These are phyloP conservation scores for Dicyrtoma fusca DNA, from an alignment of 2,888 invertebrate genomes.

Conservation along the genomic window DNA sequence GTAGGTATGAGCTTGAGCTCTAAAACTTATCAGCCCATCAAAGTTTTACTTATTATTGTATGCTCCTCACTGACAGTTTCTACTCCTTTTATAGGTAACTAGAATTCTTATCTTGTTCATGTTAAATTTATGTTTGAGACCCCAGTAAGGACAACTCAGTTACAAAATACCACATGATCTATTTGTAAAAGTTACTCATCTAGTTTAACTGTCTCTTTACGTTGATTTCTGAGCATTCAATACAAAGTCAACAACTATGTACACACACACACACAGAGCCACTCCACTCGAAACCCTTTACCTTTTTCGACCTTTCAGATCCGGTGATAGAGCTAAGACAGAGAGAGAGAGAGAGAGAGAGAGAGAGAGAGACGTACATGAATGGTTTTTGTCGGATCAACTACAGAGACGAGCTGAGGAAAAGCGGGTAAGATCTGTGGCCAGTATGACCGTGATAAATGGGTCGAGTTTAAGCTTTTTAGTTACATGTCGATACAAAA, in stretches of 20 bases:
- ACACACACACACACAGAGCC: too few relatives aligned
- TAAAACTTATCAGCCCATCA: neutral
- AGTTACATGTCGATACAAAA: too few relatives aligned
- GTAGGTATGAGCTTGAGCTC: too few relatives aligned
- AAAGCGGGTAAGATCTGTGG: constrained; percentile 25
- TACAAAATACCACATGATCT: constrained; percentile 28
- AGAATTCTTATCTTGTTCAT: constrained; percentile 33
- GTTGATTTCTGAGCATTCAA: constrained; percentile 25
- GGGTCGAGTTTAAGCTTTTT: neutral
- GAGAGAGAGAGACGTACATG: neutral
- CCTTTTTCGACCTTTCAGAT: too few relatives aligned
- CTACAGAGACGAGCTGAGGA: constrained; percentile 12
- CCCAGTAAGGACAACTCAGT: neutral
- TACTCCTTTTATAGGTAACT: constrained; percentile 35
- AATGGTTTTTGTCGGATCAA: constrained; percentile 28
- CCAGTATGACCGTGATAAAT: constrained; percentile 24
- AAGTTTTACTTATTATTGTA: constrained; percentile 22
- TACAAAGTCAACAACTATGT: too few relatives aligned
- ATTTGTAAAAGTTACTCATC: constrained; percentile 35
- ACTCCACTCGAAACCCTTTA: too few relatives aligned
- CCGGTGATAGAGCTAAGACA: constrained; percentile 1
- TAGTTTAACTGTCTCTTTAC: constrained; percentile 34
- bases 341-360: too few relatives aligned
- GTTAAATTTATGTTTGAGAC: constrained; percentile 17
- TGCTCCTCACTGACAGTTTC: constrained; percentile 24